phyloP scores from a whole-genome alignment of 2,888 invertebrate genomes.

The Heterodera filipjevi region DNA sequence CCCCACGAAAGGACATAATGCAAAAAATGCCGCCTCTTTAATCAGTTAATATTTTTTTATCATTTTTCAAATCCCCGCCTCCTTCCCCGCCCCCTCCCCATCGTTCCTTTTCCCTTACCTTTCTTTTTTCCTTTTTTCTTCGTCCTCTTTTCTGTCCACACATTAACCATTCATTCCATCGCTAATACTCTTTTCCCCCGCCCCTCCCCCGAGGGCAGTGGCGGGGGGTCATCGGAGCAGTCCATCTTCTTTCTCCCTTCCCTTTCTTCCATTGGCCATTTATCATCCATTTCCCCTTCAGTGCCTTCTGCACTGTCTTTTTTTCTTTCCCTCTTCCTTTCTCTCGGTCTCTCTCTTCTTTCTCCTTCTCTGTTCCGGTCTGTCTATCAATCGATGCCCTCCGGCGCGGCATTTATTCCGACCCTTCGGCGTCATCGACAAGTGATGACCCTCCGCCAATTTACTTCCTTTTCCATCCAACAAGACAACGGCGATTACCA shows the following conservation, averaged over 20 bases:
- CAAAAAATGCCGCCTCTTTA: neutral
- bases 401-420: neutral
- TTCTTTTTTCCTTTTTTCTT: too few relatives aligned
- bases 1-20: too few relatives aligned
- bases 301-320: neutral
- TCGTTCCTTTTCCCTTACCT: too few relatives aligned
- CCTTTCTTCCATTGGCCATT: neutral
- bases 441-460: neutral
- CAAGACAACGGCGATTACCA: neutral
- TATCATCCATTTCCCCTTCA: neutral
- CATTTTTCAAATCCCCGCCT: too few relatives aligned
- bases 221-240: too few relatives aligned
- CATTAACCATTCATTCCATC: neutral
- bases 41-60: too few relatives aligned
- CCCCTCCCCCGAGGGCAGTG: too few relatives aligned
- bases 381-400: slow-evolving; percentile 3
- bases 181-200: too few relatives aligned
- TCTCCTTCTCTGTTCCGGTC: neutral
- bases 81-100: too few relatives aligned
- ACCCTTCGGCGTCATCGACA: neutral
- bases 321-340: slow-evolving; percentile 11
- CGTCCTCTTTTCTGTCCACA: neutral
- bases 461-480: neutral
- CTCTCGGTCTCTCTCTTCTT: too few relatives aligned
- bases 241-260: too few relatives aligned